phyloP scores from a whole-genome alignment of 1,140 invertebrate genomes.

The Drosophila teissieri region DNA sequence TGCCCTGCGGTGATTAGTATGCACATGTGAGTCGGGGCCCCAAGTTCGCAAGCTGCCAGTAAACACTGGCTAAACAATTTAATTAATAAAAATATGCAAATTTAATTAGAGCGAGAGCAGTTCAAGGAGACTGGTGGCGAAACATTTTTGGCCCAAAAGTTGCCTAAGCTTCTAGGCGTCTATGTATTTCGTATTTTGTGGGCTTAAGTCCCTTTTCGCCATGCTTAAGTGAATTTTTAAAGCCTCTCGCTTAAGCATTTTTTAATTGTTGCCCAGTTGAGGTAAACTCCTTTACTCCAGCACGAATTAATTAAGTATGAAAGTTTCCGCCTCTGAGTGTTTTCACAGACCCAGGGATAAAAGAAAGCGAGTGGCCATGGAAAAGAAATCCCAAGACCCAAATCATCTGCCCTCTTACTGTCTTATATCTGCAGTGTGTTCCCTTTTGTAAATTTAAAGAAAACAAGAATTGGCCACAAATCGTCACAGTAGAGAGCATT shows the following conservation, averaged over 20 bases:
- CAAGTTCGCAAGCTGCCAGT: constrained; percentile 32
- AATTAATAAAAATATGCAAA: constrained; percentile 83
- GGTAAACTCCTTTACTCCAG: constrained; percentile 14
- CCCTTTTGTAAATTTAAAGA: constrained; percentile 70
- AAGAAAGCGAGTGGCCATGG: constrained; percentile 6
- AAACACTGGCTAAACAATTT: constrained; percentile 74
- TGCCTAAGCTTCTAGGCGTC: constrained; percentile 18
- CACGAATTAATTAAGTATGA: constrained; percentile 61
- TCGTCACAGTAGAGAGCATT: constrained; percentile 41
- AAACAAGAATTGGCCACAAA: constrained; percentile 48
- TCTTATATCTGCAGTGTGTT: constrained; percentile 18
- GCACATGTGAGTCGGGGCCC: constrained; percentile 4
- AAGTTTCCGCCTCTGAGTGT: constrained; percentile 40
- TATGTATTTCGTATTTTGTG: constrained; percentile 7
- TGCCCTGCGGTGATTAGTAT: constrained; percentile 45
- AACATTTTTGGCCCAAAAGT: constrained; percentile 38
- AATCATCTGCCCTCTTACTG: constrained; percentile 25
- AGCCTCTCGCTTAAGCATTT: constrained; percentile 37
- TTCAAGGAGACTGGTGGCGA: constrained; percentile 15
- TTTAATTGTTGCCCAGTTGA: constrained; percentile 63
- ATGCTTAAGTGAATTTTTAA: constrained; percentile 39
- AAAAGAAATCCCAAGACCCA: constrained; percentile 26
- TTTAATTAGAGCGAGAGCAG: constrained; percentile 60
- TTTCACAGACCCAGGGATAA: constrained; percentile 23
- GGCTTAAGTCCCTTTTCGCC: constrained; percentile 38